Conservation (phyloP, 2,797 vertebrate genomes). For the Melanotaenia boesemani region DNA sequence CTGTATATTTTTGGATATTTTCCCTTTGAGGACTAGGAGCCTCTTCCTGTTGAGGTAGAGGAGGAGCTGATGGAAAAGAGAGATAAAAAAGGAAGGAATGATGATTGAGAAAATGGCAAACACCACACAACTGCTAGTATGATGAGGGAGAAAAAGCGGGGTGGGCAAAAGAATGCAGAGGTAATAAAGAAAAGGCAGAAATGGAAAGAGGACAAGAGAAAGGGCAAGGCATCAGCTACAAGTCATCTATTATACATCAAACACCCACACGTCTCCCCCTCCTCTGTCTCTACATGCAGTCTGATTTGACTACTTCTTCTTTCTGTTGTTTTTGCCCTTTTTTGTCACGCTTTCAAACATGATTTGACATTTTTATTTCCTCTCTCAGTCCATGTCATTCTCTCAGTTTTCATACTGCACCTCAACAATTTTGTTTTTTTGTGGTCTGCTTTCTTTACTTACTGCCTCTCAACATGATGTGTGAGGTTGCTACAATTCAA, state of each 20-base stretch:
- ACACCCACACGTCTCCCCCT: slow-evolving; percentile 23
- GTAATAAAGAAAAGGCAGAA: slow-evolving; percentile 26
- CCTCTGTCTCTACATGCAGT: not conserved
- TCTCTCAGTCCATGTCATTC: not conserved
- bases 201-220: slow-evolving; percentile 42
- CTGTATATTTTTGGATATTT: slow-evolving; percentile 6
- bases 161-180: slow-evolving; percentile 2
- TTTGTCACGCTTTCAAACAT: not conserved
- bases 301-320: slow-evolving; percentile 16
- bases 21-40: not conserved
- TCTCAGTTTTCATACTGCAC: not conserved
- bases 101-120: slow-evolving; percentile 54
- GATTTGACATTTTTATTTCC: not conserved
- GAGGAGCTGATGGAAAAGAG: slow-evolving; percentile 13
- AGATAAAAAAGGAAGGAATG: slow-evolving; percentile 50
- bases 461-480: too few species aligned
- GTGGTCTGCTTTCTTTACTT: too few species aligned
- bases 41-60: slow-evolving; percentile 25
- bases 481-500: too few species aligned
- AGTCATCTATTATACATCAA: slow-evolving; percentile 80
- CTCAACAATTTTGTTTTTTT: too few species aligned
- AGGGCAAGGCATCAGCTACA: slow-evolving; percentile 59
- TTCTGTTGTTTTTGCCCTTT: not conserved
- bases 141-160: slow-evolving; percentile 13
- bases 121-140: slow-evolving; percentile 14